These are phyloP conservation scores for Brachyhypopomus occidentalis DNA, from an alignment of 2,113 vertebrate species.

Conservation along the genomic window DNA sequence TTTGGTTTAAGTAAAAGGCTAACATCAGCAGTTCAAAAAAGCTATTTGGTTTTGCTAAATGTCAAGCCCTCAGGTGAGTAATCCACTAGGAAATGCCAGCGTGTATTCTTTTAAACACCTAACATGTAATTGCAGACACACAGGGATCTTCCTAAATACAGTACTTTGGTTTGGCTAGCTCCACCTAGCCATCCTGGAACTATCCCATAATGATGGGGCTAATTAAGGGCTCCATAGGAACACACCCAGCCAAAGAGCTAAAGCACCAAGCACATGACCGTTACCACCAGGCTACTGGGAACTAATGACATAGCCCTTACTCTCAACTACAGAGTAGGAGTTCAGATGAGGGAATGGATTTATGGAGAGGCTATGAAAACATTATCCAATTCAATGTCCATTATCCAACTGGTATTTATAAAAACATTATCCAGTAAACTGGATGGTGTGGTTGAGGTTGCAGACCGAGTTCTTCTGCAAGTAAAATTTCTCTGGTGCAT, in stretches of 20 bases:
- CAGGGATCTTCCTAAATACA: conserved; percentile 20
- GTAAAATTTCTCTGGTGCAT: too few species aligned
- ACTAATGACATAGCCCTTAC: background rate
- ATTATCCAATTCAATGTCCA: background rate
- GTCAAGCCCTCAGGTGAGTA: background rate
- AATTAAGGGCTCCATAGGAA: conserved; percentile 46
- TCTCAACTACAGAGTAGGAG: conserved; percentile 5
- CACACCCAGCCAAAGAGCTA: conserved; percentile 32
- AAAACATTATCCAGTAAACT: too few species aligned
- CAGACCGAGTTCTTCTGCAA: too few species aligned
- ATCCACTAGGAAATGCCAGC: conserved; percentile 6
- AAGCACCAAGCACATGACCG: background rate
- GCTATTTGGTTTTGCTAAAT: too few species aligned
- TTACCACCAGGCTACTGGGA: conserved; percentile 5
- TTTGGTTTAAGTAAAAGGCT: background rate
- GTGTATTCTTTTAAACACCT: background rate
- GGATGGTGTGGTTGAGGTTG: too few species aligned
- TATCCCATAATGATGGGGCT: conserved; percentile 13
- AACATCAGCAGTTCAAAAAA: background rate
- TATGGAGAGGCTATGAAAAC: background rate
- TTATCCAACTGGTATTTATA: too few species aligned
- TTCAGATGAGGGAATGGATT: background rate
- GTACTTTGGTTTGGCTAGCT: conserved; percentile 21
- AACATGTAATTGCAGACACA: conserved; percentile 36
- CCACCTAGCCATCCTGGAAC: conserved; percentile 20